Conservation (phyloP, 2,113 vertebrate species). For the Pandion haliaetus region DNA sequence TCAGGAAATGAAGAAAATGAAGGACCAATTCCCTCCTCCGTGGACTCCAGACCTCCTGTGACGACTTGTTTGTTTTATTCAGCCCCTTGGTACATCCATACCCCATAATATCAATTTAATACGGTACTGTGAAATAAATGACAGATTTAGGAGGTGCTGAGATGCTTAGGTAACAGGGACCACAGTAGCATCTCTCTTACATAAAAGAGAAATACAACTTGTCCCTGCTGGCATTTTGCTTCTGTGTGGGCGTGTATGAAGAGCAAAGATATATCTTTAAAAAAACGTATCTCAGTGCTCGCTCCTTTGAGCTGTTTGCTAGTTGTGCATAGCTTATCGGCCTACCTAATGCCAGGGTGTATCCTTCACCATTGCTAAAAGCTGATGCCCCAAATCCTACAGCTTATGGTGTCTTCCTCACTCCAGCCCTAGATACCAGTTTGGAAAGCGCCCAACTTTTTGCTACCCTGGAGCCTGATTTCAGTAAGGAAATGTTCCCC, state of each 20-base stretch:
- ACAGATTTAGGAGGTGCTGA: slow-evolving; percentile 25
- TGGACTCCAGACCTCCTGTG: background rate
- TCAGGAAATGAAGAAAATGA: background rate
- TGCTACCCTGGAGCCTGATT: background rate
- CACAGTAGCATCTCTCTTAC: slow-evolving; percentile 15
- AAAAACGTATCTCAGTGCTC: background rate
- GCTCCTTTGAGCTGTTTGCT: background rate
- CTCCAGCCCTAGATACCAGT: background rate
- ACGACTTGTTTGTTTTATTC: background rate
- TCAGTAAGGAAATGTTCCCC: background rate
- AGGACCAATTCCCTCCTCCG: background rate
- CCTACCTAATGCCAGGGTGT: accelerated
- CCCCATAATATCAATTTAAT: background rate
- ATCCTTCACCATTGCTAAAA: background rate
- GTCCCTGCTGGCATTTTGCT: slow-evolving; percentile 29
- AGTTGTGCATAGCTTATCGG: background rate
- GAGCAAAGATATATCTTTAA: background rate
- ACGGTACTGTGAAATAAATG: background rate
- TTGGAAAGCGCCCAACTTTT: background rate
- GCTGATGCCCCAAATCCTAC: background rate
- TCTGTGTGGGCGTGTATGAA: background rate
- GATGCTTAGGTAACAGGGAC: background rate
- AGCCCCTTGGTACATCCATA: background rate
- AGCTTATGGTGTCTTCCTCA: background rate
- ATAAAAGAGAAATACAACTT: slow-evolving; percentile 32